A percentile compares a stretch with the other conserved stretches of the same genome.
Evolutionary conservation across 2,888 invertebrate species (phyloP).

Genomic region (Petrolisthes cinctipes): DNA sequence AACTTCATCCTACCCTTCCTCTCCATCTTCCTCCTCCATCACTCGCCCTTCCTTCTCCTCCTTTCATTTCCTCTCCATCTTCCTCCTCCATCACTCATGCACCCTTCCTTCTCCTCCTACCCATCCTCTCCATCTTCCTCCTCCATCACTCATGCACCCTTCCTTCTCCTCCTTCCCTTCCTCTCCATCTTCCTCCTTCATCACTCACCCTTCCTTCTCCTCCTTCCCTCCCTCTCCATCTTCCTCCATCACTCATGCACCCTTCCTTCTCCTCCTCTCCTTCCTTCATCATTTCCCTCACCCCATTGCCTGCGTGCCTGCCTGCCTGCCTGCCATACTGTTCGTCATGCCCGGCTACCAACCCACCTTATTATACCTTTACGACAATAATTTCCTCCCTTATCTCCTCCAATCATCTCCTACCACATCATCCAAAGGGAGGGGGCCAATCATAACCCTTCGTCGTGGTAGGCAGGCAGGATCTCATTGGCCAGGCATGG

Average conservation of each 20-base stretch:
- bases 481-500: constrained; percentile 31
- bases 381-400: constrained; percentile 40
- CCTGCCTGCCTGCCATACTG: constrained; percentile 44
- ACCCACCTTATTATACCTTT: constrained; percentile 37
- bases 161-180: not conserved
- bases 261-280: not conserved
- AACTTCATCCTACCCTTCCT: not conserved
- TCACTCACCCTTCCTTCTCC: not conserved
- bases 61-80: not conserved
- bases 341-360: constrained; percentile 50
- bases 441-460: constrained; percentile 39
- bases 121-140: not conserved
- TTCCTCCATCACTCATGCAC: not conserved
- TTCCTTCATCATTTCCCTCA: not conserved
- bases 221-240: not conserved
- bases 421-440: constrained; percentile 32
- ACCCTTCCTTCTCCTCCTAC: not conserved
- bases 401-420: constrained; percentile 51
- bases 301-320: not conserved
- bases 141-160: not conserved
- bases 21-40: not conserved
- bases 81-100: not conserved
- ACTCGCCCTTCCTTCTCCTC: not conserved
- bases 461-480: not conserved
- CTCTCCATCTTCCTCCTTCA: not conserved